Evolutionary conservation across 2,797 vertebrate species (phyloP).

Genomic region (Poeciliopsis infans): DNA sequence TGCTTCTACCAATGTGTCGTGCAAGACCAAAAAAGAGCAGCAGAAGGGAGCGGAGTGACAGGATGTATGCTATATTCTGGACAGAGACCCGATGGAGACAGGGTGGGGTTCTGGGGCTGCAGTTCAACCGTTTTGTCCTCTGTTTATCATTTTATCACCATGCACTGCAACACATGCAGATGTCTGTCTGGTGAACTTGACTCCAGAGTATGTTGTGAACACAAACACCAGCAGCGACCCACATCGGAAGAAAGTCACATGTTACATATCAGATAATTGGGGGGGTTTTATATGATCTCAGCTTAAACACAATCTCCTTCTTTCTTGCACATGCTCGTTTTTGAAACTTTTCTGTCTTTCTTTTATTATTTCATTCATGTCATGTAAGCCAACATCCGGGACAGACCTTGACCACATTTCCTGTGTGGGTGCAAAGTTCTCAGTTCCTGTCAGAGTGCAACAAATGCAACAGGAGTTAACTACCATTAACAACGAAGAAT

Average conservation of each 20-base stretch:
- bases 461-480: slow-evolving; percentile 9
- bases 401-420: slow-evolving; percentile 76
- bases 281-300: background rate
- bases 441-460: slow-evolving; percentile 74
- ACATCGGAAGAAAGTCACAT: background rate
- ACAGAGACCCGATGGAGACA: slow-evolving; percentile 14
- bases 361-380: slow-evolving; percentile 53
- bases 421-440: slow-evolving; percentile 77
- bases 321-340: background rate
- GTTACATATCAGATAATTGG: background rate
- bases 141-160: slow-evolving; percentile 54
- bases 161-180: slow-evolving; percentile 12
- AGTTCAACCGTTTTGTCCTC: slow-evolving; percentile 49
- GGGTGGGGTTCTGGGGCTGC: slow-evolving; percentile 51
- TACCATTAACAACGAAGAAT: background rate
- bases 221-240: slow-evolving; percentile 22
- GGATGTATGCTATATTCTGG: slow-evolving; percentile 4
- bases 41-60: slow-evolving; percentile 10
- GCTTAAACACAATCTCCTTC: background rate
- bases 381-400: slow-evolving; percentile 72
- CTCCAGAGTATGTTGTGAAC: slow-evolving; percentile 20
- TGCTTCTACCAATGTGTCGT: slow-evolving; percentile 52
- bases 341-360: slow-evolving; percentile 28
- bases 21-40: slow-evolving; percentile 49
- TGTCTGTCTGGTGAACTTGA: slow-evolving; percentile 8